These are phyloP conservation scores for Ciconia maguari DNA, from an alignment of 2,113 vertebrate genomes.

Conservation along the genomic window DNA sequence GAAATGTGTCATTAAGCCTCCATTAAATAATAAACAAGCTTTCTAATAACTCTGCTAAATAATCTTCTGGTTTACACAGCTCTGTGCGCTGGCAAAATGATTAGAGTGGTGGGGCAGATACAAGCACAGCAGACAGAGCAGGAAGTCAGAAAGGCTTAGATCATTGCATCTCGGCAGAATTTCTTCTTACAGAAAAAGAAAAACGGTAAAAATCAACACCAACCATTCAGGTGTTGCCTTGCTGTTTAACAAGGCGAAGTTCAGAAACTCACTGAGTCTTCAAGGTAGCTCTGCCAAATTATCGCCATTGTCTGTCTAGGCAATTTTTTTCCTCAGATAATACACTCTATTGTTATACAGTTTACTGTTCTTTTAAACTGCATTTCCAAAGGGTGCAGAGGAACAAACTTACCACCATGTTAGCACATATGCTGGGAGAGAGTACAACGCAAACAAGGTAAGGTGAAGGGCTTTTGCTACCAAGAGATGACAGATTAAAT, in stretches of 20 bases:
- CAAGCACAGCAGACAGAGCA: background rate
- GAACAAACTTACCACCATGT: background rate
- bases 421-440: background rate
- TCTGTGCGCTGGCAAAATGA: background rate
- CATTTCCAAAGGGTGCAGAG: background rate
- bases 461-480: background rate
- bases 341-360: fast-evolving
- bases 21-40: background rate
- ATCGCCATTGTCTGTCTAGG: too few relatives aligned
- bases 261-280: background rate
- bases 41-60: background rate
- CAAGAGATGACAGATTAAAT: background rate
- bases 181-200: background rate
- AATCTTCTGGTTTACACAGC: background rate
- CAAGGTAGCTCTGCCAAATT: background rate
- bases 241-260: background rate
- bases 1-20: background rate
- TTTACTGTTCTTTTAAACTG: background rate
- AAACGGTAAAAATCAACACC: background rate
- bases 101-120: background rate
- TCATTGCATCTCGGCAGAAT: background rate
- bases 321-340: background rate
- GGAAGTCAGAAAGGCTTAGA: background rate
- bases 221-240: background rate
- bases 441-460: background rate